A percentile compares a stretch with the other conserved stretches of the same genome.
phyloP scores from a whole-genome alignment of 2,888 invertebrate species.

The Cylindroiulus punctatus region DNA sequence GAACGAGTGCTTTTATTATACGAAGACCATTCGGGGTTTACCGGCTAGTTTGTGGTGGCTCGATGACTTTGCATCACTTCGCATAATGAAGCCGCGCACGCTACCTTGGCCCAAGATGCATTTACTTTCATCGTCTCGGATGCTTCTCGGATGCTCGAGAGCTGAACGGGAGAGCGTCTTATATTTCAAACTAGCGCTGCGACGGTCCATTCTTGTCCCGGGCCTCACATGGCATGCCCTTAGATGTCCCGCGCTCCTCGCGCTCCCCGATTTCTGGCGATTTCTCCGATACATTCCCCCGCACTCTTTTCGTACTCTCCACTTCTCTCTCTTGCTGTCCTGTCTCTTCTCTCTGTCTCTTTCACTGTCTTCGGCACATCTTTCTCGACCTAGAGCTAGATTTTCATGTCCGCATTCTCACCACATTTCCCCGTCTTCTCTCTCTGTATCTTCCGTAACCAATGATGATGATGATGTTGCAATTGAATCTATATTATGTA shows the following conservation, averaged over 20 bases:
- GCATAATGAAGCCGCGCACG: no score
- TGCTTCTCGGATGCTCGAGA: no score
- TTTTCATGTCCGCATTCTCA: conserved; percentile 19
- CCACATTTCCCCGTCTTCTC: background rate
- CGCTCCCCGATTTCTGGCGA: background rate
- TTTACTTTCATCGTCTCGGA: no score
- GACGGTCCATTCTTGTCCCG: background rate
- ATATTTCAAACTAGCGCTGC: no score
- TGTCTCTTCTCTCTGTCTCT: background rate
- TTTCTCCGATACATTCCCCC: background rate
- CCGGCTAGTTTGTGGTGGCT: no score
- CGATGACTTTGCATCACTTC: no score
- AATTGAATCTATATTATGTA: background rate
- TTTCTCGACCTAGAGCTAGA: background rate
- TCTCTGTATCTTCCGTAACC: background rate
- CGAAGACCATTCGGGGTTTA: no score
- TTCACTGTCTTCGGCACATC: background rate
- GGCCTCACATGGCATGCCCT: background rate
- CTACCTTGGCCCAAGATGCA: no score
- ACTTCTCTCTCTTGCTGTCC: background rate
- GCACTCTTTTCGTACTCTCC: background rate
- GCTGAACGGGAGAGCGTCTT: no score
- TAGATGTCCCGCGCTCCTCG: background rate
- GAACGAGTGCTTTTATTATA: no score
- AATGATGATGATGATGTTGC: conserved; percentile 44